phyloP scores from a whole-genome alignment of 2,888 invertebrate genomes.

The Mythimna albipuncta region DNA sequence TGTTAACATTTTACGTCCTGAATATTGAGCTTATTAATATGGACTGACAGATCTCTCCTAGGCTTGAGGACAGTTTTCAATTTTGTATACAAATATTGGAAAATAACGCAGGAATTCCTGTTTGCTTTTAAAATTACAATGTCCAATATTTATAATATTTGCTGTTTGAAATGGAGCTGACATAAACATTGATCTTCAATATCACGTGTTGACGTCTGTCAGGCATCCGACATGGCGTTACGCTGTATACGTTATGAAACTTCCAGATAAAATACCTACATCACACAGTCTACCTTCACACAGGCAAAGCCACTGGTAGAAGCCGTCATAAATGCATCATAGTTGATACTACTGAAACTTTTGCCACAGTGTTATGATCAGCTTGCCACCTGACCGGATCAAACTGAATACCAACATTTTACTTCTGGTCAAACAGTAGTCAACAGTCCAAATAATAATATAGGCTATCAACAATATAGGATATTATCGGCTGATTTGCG shows the following conservation, averaged over 20 bases:
- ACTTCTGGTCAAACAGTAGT: not conserved
- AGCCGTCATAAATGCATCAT: not conserved
- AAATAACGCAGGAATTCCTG: too few species aligned
- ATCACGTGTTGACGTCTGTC: constrained; percentile 4
- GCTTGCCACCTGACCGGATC: not conserved
- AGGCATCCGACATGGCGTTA: too few species aligned
- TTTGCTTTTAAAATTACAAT: constrained; percentile 1
- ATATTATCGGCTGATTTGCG: constrained; percentile 20
- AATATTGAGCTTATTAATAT: constrained; percentile 3
- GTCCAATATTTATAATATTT: not conserved
- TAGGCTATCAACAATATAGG: not conserved
- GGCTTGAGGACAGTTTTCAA: not conserved
- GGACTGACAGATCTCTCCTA: not conserved
- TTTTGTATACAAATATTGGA: constrained; percentile 1
- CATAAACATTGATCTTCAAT: not conserved
- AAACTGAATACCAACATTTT: not conserved
- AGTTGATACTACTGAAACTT: not conserved
- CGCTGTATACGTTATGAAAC: not conserved
- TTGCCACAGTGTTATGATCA: not conserved
- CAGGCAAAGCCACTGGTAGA: too few species aligned
- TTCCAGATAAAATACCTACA: too few species aligned
- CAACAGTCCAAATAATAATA: not conserved
- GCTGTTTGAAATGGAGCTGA: not conserved
- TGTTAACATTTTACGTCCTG: constrained; percentile 5
- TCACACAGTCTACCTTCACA: too few species aligned